Evolutionary conservation across 1,140 invertebrate species (phyloP), one percentile per base, ranked within the genome.

Genomic region (Caligus rogercresseyi): DNA sequence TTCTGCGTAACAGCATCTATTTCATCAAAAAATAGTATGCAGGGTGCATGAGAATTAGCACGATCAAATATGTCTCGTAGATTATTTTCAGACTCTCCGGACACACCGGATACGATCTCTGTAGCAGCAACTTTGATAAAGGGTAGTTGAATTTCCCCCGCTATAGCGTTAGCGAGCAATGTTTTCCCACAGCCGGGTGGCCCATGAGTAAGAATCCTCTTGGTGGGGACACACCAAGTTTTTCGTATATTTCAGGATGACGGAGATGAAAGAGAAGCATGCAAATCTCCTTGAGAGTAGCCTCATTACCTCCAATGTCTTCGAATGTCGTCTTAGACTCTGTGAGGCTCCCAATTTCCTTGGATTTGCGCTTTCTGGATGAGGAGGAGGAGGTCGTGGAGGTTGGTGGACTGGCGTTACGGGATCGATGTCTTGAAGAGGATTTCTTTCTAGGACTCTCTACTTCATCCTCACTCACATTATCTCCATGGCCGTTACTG

Each of bases 131-230:
- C 81, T 26, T 66, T 23, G 23, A 65, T 24, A 52, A 54, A 25
- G 23, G 58, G 59, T 2, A 51, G 24, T 21, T 55, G 62, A 75
- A 78, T 76, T 78, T 87, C 85, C 65, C 93, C 92, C 60, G 92
- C 89, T 68, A 98, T 87, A 21, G 91, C 90, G 74, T 89, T 77
- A 0, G 89, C 92, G 57, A 98, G 72, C 54, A 92, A 76, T 4
- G 88, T 91, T 76, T 97, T 96, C 0, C 90, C 89, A 75, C 86
- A 90, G 0, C 92, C 92, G 20, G 89, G 87, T 11, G 91, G 91
- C 0, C 92, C 92, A 74, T 63, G 2, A 63, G 19, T 14, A 62
- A 21, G 54, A 52, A 62, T 7, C 60, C 60, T 15, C 60, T 21
- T n/a, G 60, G 60, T 16, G 60, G 52, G n/a, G 21, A 24, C 3